phyloP scores from a whole-genome alignment of 2,797 vertebrate genomes.

The Enteromius argenteus region DNA sequence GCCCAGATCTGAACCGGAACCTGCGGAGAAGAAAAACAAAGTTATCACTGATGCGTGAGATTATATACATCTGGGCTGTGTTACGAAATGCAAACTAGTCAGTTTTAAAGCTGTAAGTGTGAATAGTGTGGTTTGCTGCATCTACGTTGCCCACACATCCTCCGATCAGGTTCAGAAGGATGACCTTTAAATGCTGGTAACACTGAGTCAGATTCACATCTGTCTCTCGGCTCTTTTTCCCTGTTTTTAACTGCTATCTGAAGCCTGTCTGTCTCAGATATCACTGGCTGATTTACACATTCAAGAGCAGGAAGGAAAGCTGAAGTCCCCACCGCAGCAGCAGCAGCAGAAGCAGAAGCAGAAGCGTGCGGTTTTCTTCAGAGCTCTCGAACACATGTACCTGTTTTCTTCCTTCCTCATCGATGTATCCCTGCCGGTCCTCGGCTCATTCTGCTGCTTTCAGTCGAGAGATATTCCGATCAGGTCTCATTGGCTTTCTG shows the following conservation, averaged over 20 bases:
- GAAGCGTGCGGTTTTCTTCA: background rate
- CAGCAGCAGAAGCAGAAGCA: background rate
- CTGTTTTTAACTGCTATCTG: no score
- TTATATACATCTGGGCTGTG: background rate
- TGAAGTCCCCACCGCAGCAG: background rate
- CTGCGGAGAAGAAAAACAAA: background rate
- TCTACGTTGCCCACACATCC: conserved; percentile 42
- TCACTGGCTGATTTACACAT: background rate
- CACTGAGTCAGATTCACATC: conserved; percentile 40
- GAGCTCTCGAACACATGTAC: conserved; percentile 47
- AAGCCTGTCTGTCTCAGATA: background rate
- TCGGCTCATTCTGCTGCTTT: no score
- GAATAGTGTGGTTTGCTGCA: background rate
- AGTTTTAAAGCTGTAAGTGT: background rate
- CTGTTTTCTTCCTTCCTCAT: conserved; percentile 60
- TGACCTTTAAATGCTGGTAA: conserved; percentile 47
- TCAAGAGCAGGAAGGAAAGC: background rate
- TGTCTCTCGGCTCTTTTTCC: background rate
- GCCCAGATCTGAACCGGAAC: background rate
- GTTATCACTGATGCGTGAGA: background rate
- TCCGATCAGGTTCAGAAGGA: background rate
- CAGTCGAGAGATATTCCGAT: no score
- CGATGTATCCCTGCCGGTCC: background rate
- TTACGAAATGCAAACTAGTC: background rate
- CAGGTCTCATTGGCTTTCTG: conserved; percentile 18